Percentiles rank a stretch among this genome's conserved stretches.
phyloP scores from a whole-genome alignment of 2,797 vertebrate genomes.

The Gymnocypris eckloni region DNA sequence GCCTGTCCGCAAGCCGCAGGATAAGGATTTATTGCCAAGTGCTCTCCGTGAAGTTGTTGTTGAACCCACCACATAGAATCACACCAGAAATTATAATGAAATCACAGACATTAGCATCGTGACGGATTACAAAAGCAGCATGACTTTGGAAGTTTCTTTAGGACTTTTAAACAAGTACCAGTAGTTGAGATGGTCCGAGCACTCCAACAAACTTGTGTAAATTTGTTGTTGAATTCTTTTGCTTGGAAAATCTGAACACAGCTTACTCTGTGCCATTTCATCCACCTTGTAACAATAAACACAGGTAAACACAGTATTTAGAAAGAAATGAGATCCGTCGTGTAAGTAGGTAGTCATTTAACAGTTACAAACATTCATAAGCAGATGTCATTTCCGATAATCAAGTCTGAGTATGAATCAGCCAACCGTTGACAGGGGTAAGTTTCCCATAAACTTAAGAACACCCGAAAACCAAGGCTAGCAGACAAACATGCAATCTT shows the following conservation, averaged over 20 bases:
- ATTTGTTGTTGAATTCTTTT: neutral
- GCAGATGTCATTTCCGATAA: conserved; percentile 32
- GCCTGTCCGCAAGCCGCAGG: conserved; percentile 28
- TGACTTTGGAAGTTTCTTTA: conserved; percentile 12
- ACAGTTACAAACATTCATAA: conserved; percentile 30
- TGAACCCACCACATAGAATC: conserved; percentile 38
- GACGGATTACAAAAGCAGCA: conserved; percentile 9
- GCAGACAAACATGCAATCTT: conserved; percentile 30
- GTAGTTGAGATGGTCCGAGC: neutral
- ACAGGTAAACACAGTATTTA: conserved; percentile 39
- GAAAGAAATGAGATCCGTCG: conserved; percentile 28
- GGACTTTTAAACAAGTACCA: conserved; percentile 7
- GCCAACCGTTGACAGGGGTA: conserved; percentile 11
- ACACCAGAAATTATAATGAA: conserved; percentile 37
- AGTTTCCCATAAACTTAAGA: conserved; percentile 26
- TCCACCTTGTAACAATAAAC: conserved; percentile 28
- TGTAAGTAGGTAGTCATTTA: conserved; percentile 34
- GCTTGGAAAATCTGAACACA: conserved; percentile 1
- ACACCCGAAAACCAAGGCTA: neutral
- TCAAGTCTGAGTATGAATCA: conserved; percentile 29
- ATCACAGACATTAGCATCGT: conserved; percentile 25
- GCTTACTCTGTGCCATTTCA: conserved; percentile 2
- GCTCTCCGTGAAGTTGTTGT: conserved; percentile 27
- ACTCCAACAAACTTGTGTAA: neutral
- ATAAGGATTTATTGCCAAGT: conserved; percentile 40